A percentile compares a stretch with the other conserved stretches of the same genome.
Evolutionary conservation across 1,140 invertebrate genomes (phyloP).

Genomic region (Heliconius eleuchia): DNA sequence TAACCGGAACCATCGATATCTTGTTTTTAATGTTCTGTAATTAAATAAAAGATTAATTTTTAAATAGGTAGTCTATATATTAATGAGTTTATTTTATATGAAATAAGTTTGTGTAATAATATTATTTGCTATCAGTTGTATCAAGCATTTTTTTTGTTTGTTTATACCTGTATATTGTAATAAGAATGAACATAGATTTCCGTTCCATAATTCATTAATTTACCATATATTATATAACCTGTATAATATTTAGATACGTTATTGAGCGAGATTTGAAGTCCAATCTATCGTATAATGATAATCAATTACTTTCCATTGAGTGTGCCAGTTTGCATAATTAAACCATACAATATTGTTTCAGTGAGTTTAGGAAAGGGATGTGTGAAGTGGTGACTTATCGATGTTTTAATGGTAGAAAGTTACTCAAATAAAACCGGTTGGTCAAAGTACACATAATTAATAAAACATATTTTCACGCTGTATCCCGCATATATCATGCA

Average conservation of each 20-base stretch:
- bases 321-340: background rate
- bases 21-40: background rate
- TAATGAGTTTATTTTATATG: no score
- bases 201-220: no score
- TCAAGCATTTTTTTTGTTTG: background rate
- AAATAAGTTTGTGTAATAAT: background rate
- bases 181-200: background rate
- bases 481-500: background rate
- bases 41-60: background rate
- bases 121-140: background rate
- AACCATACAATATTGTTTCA: background rate
- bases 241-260: background rate
- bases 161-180: background rate
- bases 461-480: no score
- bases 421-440: background rate
- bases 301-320: background rate
- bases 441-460: background rate
- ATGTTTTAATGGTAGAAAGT: constrained; percentile 1
- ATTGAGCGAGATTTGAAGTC: background rate
- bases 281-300: no score
- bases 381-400: background rate
- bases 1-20: constrained; percentile 15
- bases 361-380: background rate
- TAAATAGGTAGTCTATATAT: background rate
- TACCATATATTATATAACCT: no score